Evolutionary conservation across 2,797 vertebrate species (phyloP).

Genomic region (Melanotaenia boesemani): DNA sequence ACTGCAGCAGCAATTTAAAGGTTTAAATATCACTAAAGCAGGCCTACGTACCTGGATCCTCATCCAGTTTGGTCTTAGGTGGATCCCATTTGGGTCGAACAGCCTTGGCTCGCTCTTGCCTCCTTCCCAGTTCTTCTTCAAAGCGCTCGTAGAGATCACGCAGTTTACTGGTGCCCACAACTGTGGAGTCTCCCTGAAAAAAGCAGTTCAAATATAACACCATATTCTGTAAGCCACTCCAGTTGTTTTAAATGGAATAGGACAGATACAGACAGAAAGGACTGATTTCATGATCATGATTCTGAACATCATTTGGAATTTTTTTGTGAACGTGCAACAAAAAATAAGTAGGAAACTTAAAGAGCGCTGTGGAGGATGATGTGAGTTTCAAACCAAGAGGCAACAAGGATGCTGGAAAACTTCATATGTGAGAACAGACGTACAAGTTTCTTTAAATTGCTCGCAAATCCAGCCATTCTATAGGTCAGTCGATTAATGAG

Average conservation of each 20-base stretch:
- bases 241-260: background rate
- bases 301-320: too few relatives aligned
- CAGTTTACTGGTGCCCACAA: conserved; percentile 95
- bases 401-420: background rate
- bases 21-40: fast-evolving
- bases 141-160: conserved; percentile 92
- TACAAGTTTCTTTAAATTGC: background rate
- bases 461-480: background rate
- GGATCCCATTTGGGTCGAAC: conserved; percentile 93
- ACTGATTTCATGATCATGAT: background rate
- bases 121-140: conserved; percentile 90
- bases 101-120: conserved; percentile 91
- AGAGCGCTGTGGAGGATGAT: background rate
- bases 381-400: background rate
- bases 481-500: background rate
- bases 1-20: background rate
- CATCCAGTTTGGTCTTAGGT: conserved; percentile 95
- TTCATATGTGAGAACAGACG: background rate
- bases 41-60: conserved; percentile 86
- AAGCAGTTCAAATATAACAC: background rate
- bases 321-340: too few relatives aligned
- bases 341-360: background rate
- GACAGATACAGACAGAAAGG: background rate
- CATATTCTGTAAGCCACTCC: background rate
- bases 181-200: conserved; percentile 93